phyloP scores from a whole-genome alignment of 2,888 invertebrate genomes.

The Drosophila niveifrons region DNA sequence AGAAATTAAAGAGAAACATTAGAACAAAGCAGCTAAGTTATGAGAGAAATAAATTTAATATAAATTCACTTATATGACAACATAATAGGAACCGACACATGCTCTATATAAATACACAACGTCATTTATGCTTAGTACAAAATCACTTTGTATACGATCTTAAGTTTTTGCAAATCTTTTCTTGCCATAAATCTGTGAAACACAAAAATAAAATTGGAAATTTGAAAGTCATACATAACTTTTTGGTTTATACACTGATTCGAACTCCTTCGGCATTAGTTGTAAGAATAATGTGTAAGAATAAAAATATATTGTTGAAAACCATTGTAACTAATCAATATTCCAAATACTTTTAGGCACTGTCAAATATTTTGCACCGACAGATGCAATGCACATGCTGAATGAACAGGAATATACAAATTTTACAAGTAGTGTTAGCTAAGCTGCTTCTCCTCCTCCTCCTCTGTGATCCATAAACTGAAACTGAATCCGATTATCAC shows the following conservation, averaged over 20 bases:
- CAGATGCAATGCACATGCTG: conserved; percentile 89
- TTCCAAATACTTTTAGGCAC: conserved; percentile 84
- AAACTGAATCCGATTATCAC: conserved; percentile 19
- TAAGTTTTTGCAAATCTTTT: conserved; percentile 1
- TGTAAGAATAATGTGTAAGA: not conserved
- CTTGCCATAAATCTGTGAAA: conserved; percentile 1
- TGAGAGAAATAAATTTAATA: not conserved
- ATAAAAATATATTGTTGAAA: not conserved
- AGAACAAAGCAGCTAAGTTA: not conserved
- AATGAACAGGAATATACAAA: conserved; percentile 85
- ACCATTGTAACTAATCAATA: conserved; percentile 35
- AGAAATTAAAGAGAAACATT: not conserved
- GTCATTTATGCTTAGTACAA: conserved; percentile 7
- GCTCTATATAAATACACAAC: not conserved
- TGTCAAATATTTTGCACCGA: conserved; percentile 88
- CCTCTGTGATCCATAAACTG: conserved; percentile 45
- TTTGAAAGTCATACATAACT: not conserved
- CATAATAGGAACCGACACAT: not conserved
- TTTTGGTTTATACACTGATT: conserved; percentile 5
- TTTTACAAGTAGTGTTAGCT: conserved; percentile 72
- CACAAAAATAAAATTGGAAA: conserved; percentile 14
- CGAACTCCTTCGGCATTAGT: conserved; percentile 2
- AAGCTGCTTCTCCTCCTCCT: conserved; percentile 43
- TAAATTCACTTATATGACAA: not conserved
- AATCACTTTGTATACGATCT: conserved; percentile 15